A percentile compares a stretch with the other conserved stretches of the same genome.
Evolutionary conservation across 2,113 vertebrate species (phyloP).

Genomic region (Hymenochirus boettgeri): DNA sequence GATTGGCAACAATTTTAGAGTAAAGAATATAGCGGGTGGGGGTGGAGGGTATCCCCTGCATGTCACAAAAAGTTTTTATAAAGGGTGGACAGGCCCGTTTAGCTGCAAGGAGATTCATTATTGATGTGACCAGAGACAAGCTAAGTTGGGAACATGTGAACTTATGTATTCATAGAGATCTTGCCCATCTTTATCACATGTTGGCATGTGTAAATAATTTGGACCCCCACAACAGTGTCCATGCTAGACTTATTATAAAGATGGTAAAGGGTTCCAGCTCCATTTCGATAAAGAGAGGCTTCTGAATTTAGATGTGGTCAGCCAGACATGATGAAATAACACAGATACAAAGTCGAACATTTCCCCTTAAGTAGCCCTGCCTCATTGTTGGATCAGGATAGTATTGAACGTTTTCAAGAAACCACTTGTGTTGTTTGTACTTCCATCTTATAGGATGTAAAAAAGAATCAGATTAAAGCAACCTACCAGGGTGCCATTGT

Average conservation of each 20-base stretch:
- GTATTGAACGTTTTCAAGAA: slow-evolving; percentile 58
- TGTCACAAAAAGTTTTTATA: no score
- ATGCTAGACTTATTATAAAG: slow-evolving; percentile 72
- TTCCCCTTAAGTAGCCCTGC: slow-evolving; percentile 45
- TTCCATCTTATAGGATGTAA: slow-evolving; percentile 68
- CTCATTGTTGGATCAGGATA: slow-evolving; percentile 48
- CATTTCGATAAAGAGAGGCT: slow-evolving; percentile 53
- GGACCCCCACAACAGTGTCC: slow-evolving; percentile 71
- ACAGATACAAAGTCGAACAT: slow-evolving; percentile 42
- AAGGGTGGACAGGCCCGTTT: no score
- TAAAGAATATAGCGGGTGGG: no score
- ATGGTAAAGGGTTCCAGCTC: slow-evolving; percentile 47
- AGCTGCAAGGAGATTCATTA: slow-evolving; percentile 64
- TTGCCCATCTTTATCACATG: slow-evolving; percentile 76
- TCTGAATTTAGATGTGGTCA: slow-evolving; percentile 58
- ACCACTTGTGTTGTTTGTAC: slow-evolving; percentile 68
- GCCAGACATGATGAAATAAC: slow-evolving; percentile 53
- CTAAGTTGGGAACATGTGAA: slow-evolving; percentile 73
- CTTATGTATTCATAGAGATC: slow-evolving; percentile 74
- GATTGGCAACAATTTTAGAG: no score
- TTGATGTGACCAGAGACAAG: slow-evolving; percentile 67
- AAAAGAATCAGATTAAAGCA: slow-evolving; percentile 72
- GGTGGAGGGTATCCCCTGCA: no score
- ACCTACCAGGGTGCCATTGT: slow-evolving; percentile 74
- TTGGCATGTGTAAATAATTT: slow-evolving; percentile 72